Conservation (phyloP, 2,113 vertebrate species). For the Rattus rattus region DNA sequence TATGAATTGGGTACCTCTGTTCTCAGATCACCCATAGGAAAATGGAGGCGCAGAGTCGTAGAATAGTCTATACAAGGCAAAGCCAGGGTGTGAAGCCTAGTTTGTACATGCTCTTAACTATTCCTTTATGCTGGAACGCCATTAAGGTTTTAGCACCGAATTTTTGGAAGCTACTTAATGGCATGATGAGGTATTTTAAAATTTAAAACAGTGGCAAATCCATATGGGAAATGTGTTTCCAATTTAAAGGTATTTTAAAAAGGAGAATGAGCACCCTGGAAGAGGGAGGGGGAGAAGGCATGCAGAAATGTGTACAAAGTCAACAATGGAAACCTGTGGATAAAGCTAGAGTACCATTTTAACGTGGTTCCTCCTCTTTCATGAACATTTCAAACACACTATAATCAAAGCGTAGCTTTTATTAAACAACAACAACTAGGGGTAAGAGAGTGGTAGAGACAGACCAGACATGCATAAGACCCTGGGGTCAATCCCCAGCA, state of each 20-base stretch:
- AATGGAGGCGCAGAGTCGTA: background rate
- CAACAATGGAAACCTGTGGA: background rate
- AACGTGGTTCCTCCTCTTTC: background rate
- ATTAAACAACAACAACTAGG: background rate
- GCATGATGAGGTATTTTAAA: background rate
- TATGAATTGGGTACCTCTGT: background rate
- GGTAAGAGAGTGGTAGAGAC: background rate
- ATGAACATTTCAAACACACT: slow-evolving; percentile 24
- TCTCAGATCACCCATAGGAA: background rate
- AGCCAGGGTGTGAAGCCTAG: background rate
- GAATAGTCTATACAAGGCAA: background rate
- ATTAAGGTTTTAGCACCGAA: background rate
- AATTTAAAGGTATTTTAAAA: slow-evolving; percentile 3
- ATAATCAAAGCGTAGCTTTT: background rate
- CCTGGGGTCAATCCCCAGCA: background rate
- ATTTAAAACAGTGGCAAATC: background rate
- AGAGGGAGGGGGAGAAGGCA: background rate
- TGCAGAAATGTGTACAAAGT: background rate
- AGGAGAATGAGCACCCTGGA: background rate
- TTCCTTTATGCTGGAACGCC: background rate
- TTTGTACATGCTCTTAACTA: background rate
- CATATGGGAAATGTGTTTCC: background rate
- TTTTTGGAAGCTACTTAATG: slow-evolving; percentile 36
- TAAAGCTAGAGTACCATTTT: background rate
- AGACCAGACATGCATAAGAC: background rate